Percentiles rank a stretch among this genome's conserved stretches.
phyloP scores from a whole-genome alignment of 2,888 invertebrate species.

The Mesopsocus fuscifrons region DNA sequence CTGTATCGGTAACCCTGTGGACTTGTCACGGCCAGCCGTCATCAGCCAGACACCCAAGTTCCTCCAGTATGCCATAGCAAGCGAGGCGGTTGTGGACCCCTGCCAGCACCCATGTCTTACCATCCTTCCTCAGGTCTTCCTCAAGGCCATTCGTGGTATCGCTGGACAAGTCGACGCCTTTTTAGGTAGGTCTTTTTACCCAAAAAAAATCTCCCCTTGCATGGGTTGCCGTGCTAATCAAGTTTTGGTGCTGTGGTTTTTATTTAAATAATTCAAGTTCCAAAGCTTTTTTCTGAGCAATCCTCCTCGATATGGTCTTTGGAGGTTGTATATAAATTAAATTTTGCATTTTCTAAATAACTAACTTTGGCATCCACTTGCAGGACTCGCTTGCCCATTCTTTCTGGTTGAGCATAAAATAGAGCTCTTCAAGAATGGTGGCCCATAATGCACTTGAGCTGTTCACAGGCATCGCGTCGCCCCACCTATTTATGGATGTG shows the following conservation, averaged over 20 bases:
- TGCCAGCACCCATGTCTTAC: slow-evolving; percentile 78
- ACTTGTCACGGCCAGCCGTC: slow-evolving; percentile 68
- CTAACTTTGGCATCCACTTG: too few species aligned
- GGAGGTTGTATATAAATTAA: too few species aligned
- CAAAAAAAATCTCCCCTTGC: too few species aligned
- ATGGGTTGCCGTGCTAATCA: too few species aligned
- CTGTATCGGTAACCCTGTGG: slow-evolving; percentile 87
- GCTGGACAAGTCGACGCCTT: slow-evolving; percentile 91
- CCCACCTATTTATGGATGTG: slow-evolving; percentile 30
- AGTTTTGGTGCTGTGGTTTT: not conserved
- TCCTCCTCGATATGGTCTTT: too few species aligned
- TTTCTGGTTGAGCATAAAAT: too few species aligned
- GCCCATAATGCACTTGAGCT: too few species aligned
- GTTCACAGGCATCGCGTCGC: slow-evolving; percentile 29
- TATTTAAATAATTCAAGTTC: not conserved
- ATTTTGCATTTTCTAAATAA: too few species aligned
- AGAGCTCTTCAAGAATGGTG: too few species aligned
- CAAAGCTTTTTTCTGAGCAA: too few species aligned
- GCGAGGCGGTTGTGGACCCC: slow-evolving; percentile 60
- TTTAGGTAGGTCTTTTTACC: slow-evolving; percentile 75
- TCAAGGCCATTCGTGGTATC: slow-evolving; percentile 82
- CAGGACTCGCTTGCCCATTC: too few species aligned
- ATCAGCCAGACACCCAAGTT: slow-evolving; percentile 52
- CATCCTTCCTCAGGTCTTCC: slow-evolving; percentile 71
- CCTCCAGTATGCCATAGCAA: slow-evolving; percentile 57